Base-by-base conservation (phyloP, 1,140 invertebrate species). In the Ceratina calcarata region DNA sequence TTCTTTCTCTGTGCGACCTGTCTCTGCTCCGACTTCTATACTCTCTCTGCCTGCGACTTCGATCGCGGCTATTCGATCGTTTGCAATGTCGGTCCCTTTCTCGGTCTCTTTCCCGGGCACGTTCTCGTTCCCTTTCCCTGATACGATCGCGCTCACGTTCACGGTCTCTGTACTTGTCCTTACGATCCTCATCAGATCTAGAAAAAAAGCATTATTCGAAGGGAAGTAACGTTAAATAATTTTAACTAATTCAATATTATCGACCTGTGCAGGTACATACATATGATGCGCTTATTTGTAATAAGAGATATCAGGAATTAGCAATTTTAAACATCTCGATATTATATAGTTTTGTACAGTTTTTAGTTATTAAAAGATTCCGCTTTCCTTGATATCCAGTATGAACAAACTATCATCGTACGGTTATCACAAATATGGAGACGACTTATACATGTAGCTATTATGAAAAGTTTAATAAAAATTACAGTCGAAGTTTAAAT, bases 11-110 rank as follows among this genome's bases (percentile, higher is more conserved):
- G 45, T 90, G 69, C 4, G 88, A 86, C 71, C 88, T 90, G 18
- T 94, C 93, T 77, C 90, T 90, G 20, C 92, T 92, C 71, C 91
- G 86, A 88, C 91, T 91, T 88, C 91, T 90, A 82, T 92, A 83
- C 58, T 90, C 91, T 62, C 85, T 89, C 7, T 88, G 80, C 69
- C 84, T 90, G 62, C 86, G 84, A 88, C 64, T 91, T 80, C 80
- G 88, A 4, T 91, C 90, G 51, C 90, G 87, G 60, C 90, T 91
- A 22, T 73, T 74, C 7, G 90, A 90, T 65, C 89, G 85, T 71
- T 79, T 86, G 61, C 79, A 84, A 58, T 91, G 86, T 20, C 88
- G 87, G 60, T 93, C 92, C 61, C 83, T 90, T 24, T 93, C 91
- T 20, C 91, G 88, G 37, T 91, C 89, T 8, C 88, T 82, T 58